These are phyloP conservation scores for Plecotus auritus DNA, from an alignment of 2,113 vertebrate genomes.

Conservation along the genomic window DNA sequence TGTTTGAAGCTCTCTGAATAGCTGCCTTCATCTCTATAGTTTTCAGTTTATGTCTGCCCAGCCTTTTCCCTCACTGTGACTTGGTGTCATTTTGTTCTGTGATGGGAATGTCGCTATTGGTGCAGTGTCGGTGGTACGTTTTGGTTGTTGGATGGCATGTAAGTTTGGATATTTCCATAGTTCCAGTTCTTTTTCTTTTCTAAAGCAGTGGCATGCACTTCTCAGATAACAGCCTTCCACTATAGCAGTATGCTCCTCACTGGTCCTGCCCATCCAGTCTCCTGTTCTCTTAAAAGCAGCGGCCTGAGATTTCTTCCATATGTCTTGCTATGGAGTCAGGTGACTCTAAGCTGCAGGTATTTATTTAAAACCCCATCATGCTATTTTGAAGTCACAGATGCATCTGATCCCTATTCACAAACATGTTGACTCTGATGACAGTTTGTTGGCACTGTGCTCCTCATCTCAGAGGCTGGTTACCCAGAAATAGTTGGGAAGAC, in stretches of 20 bases:
- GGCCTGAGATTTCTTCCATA: background rate
- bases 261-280: background rate
- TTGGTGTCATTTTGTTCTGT: constrained; percentile 63
- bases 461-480: background rate
- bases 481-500: background rate
- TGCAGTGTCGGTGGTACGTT: constrained; percentile 57
- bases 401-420: background rate
- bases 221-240: constrained; percentile 72
- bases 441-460: background rate
- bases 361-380: background rate
- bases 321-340: background rate
- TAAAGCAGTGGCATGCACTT: constrained; percentile 65
- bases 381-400: constrained; percentile 25
- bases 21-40: constrained; percentile 68
- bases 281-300: constrained; percentile 7
- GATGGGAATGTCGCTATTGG: constrained; percentile 54
- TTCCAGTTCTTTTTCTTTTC: constrained; percentile 74
- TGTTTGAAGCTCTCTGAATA: constrained; percentile 74
- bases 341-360: background rate
- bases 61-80: constrained; percentile 70
- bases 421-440: background rate
- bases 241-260: constrained; percentile 49
- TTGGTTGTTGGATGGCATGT: constrained; percentile 63
- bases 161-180: constrained; percentile 69
- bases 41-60: constrained; percentile 71